These are phyloP conservation scores for Andrena cerasifolii DNA, from an alignment of 1,140 invertebrate species.

Conservation along the genomic window DNA sequence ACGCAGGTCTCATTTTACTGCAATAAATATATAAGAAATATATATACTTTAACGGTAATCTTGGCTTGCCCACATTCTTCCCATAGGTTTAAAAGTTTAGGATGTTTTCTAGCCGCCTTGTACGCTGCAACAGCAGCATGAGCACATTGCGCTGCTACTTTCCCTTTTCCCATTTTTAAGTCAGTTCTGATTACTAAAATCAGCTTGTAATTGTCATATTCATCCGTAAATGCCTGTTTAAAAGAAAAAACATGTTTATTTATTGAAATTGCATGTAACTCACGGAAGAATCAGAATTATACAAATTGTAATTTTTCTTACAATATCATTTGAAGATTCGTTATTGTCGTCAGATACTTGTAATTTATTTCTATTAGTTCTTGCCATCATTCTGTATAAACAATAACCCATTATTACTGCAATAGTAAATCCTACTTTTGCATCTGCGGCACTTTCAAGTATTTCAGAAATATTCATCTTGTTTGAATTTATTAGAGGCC, in stretches of 20 bases:
- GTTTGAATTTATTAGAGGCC: neutral
- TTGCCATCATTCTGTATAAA: constrained; percentile 51
- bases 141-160: constrained; percentile 95
- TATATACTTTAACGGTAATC: constrained; percentile 88
- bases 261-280: neutral
- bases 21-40: neutral
- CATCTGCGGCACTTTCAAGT: constrained; percentile 24
- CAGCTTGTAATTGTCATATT: constrained; percentile 87
- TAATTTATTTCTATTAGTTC: constrained; percentile 7
- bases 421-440: constrained; percentile 40
- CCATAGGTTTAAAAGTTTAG: constrained; percentile 88
- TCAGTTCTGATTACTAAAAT: constrained; percentile 94
- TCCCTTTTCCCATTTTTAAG: constrained; percentile 97
- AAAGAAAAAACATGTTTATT: constrained; percentile 12
- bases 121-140: constrained; percentile 94
- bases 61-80: constrained; percentile 91
- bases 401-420: constrained; percentile 52
- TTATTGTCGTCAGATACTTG: constrained; percentile 2
- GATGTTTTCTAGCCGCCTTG: constrained; percentile 85
- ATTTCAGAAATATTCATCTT: constrained; percentile 37
- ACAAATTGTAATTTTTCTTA: constrained; percentile 22
- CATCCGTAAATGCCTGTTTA: constrained; percentile 40
- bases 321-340: constrained; percentile 19
- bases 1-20: neutral
- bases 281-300: constrained; percentile 6